phyloP scores from a whole-genome alignment of 2,797 vertebrate genomes.

The Poecilia velifera region DNA sequence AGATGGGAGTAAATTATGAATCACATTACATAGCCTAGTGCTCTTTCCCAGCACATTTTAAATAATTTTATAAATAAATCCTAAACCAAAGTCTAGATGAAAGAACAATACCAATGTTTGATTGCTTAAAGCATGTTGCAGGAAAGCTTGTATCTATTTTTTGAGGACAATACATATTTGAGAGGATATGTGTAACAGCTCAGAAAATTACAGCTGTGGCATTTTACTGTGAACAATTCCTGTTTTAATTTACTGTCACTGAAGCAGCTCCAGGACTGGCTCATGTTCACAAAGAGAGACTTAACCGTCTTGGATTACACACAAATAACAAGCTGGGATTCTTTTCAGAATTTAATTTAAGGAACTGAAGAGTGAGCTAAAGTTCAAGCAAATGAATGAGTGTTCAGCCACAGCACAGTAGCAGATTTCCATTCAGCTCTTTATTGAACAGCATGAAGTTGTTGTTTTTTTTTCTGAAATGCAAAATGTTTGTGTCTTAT shows the following conservation, averaged over 20 bases:
- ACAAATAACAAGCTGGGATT: slow-evolving; percentile 27
- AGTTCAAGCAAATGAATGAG: slow-evolving; percentile 38
- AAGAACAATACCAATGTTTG: not conserved
- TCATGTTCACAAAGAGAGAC: slow-evolving; percentile 34
- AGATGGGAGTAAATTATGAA: not conserved
- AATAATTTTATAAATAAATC: not conserved
- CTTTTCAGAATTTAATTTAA: slow-evolving; percentile 41
- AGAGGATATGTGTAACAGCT: slow-evolving; percentile 3
- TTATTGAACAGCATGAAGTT: not conserved
- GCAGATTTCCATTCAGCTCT: not conserved
- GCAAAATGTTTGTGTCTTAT: slow-evolving; percentile 23
- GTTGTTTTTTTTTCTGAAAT: slow-evolving; percentile 1
- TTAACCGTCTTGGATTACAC: slow-evolving; percentile 38
- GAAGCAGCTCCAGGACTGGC: slow-evolving; percentile 18
- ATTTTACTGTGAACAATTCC: slow-evolving; percentile 19
- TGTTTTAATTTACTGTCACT: slow-evolving; percentile 29
- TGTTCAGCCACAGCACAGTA: slow-evolving; percentile 16
- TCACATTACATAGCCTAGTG: slow-evolving; percentile 9
- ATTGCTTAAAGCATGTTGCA: not conserved
- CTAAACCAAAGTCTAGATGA: not conserved
- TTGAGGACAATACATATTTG: not conserved
- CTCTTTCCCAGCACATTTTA: slow-evolving; percentile 16
- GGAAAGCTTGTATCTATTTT: not conserved
- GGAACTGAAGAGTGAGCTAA: slow-evolving; percentile 10
- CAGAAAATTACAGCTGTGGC: slow-evolving; percentile 13